phyloP scores from a whole-genome alignment of 1,140 invertebrate genomes.

The Papilio dardanus region DNA sequence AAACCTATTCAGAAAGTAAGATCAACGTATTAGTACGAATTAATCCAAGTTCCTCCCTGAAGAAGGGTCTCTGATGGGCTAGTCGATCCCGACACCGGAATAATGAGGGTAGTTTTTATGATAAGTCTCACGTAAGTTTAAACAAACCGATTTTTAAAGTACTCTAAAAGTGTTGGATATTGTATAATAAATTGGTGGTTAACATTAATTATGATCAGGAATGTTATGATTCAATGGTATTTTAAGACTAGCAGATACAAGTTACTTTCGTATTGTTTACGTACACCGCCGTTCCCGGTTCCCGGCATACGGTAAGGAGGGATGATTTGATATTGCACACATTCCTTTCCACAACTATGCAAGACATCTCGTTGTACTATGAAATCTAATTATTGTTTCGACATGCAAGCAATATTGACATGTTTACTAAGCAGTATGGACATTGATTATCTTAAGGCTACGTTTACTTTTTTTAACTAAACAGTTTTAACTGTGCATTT shows the following conservation, averaged over 20 bases:
- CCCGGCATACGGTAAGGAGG: not conserved
- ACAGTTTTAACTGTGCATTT: no score
- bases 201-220: not conserved
- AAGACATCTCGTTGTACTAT: not conserved
- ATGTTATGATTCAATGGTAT: conserved; percentile 5
- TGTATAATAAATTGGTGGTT: no score
- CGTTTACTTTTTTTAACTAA: no score
- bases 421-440: not conserved
- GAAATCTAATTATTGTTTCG: conserved; percentile 1
- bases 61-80: no score
- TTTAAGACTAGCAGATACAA: not conserved
- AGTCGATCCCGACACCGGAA: no score
- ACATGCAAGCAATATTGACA: not conserved
- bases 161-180: not conserved
- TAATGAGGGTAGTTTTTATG: no score
- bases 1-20: no score
- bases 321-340: not conserved
- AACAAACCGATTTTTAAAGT: no score
- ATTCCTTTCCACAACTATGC: not conserved
- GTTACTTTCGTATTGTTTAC: conserved; percentile 1
- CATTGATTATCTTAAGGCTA: not conserved
- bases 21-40: no score
- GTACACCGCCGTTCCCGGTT: not conserved
- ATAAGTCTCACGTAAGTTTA: no score
- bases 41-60: no score